phyloP scores from a whole-genome alignment of 2,113 vertebrate species.

The Campylomormyrus tamandua region DNA sequence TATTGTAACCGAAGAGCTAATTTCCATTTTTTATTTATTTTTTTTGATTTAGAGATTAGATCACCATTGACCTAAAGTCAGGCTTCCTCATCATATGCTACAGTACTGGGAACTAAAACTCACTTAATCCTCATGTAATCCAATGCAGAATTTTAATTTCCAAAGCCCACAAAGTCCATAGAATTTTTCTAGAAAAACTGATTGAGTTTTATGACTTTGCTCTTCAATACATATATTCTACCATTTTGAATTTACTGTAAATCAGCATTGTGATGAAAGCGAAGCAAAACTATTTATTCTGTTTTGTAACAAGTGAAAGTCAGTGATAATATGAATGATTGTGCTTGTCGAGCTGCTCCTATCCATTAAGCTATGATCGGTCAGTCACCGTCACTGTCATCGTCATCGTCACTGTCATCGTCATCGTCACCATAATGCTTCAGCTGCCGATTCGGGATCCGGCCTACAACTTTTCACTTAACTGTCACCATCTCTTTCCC shows the following conservation, averaged over 20 bases:
- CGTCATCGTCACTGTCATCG: too few species aligned
- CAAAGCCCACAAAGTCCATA: background rate
- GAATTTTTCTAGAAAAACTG: background rate
- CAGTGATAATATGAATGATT: background rate
- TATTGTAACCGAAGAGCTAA: background rate
- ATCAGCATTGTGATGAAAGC: background rate
- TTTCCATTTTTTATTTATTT: background rate
- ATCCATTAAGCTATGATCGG: background rate
- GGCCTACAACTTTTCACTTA: background rate
- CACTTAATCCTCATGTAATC: background rate
- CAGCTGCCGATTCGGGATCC: background rate
- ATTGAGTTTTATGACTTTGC: background rate
- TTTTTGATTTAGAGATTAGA: background rate
- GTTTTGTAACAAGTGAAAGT: background rate
- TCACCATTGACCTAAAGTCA: background rate
- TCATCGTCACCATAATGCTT: background rate
- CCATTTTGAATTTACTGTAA: background rate
- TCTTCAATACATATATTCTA: background rate
- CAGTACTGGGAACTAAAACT: background rate
- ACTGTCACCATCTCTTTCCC: background rate
- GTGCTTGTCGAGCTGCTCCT: background rate
- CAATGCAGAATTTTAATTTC: background rate
- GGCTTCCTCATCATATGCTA: background rate
- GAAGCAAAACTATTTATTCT: background rate
- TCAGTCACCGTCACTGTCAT: background rate